These are phyloP conservation scores for Acrobasis repandana DNA, from an alignment of 2,888 invertebrate species.

Conservation along the genomic window DNA sequence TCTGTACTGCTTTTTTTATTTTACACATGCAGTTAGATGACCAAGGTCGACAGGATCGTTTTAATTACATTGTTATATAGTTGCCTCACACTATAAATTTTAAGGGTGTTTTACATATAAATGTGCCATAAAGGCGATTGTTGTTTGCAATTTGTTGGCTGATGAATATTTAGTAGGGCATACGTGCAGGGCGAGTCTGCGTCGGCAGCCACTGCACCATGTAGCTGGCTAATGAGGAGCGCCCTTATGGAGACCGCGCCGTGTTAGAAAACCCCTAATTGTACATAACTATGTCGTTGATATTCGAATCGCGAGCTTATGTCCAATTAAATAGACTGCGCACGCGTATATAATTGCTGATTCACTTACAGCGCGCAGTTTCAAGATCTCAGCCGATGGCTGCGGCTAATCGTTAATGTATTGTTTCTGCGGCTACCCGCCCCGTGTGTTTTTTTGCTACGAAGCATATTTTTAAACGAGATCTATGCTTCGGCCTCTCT, in stretches of 20 bases:
- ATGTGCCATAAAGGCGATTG: conserved; percentile 59
- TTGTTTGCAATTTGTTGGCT: conserved; percentile 62
- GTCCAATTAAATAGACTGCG: conserved; percentile 59
- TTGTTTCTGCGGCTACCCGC: conserved; percentile 13
- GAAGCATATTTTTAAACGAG: conserved; percentile 13
- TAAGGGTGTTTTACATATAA: conserved; percentile 58
- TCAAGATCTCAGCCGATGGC: conserved; percentile 16
- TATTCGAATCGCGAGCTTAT: conserved; percentile 62
- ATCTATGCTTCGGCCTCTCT: conserved; percentile 40
- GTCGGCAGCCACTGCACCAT: conserved; percentile 42
- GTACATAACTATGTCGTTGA: conserved; percentile 67
- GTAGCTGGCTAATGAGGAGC: conserved; percentile 70
- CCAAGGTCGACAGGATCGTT: conserved; percentile 55
- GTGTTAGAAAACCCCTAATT: conserved; percentile 75
- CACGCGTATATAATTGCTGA: conserved; percentile 38
- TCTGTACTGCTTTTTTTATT: conserved; percentile 36
- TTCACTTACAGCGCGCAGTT: conserved; percentile 12
- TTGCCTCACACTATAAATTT: conserved; percentile 55
- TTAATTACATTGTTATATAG: conserved; percentile 64
- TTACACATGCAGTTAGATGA: conserved; percentile 53
- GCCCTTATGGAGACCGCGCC: conserved; percentile 61
- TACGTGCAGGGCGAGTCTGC: conserved; percentile 35
- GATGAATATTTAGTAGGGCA: conserved; percentile 72
- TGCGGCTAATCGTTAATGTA: conserved; percentile 21
- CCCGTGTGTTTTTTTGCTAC: conserved; percentile 19